Base-by-base conservation (phyloP, 2,113 vertebrate species). In the Embiotoca jacksoni region DNA sequence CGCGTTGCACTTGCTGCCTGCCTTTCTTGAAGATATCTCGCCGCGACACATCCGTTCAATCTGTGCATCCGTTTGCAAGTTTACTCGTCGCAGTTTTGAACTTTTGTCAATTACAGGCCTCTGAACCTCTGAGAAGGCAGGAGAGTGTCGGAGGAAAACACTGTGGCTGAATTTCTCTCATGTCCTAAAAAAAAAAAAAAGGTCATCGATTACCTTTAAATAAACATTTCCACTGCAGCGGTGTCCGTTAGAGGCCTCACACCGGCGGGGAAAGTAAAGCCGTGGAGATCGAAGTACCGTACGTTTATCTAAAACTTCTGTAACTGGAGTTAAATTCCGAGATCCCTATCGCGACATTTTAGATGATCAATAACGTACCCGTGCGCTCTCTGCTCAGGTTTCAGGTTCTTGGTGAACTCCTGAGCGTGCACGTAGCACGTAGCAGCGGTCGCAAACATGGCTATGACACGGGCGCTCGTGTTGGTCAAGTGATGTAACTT, bases 91-190 rank as follows among this genome's bases (percentile, higher is more conserved):
- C 3, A 11, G 1, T 67, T 58, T 60, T 14, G 8, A 59, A 31
- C 13, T 49, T 65, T 11, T 41, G 55, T 65, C 67, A 53, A 53
- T 70, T 54, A 39, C 16, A 52, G 53, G 37, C 53, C 16, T n/a
- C 50, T 54, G 37, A 33, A 35, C 31, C 57, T 54, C 63, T 0
- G 67, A 57, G 70, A 70, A 58, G 6, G 6, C 13, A 49, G 53
- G 10, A 33, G 33, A 49, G 49, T 50, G 52, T 53, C 44, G 69
- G 46, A 55, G 44, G 37, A 30, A 75, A 58, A 76, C 61, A 37
- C 59, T 5, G n/a, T 6, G 64, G 15, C 16, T 78, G 56, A 37
- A 23, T 79, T 75, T 78, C 30, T 52, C 30, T 53, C 53, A 4
- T 49, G 54, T 31, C 55, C n/a, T 46, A 36, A 39, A 76, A 15